phyloP scores from a whole-genome alignment of 1,140 invertebrate species.

The Globodera rostochiensis region DNA sequence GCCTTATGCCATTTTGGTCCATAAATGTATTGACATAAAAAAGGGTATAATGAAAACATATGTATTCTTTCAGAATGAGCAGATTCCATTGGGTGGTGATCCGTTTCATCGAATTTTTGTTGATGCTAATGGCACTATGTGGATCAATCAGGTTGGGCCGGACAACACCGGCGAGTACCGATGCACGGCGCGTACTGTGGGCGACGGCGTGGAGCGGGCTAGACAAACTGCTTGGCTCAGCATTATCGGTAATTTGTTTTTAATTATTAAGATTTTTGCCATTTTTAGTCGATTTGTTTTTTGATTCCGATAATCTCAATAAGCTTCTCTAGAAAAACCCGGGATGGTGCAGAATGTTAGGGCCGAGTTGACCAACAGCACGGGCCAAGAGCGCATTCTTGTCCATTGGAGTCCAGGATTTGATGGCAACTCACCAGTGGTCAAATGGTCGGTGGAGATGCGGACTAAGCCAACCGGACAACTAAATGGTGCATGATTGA shows the following conservation, averaged over 20 bases:
- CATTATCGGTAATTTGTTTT: constrained; percentile 50
- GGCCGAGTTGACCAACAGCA: constrained; percentile 72
- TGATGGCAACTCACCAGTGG: constrained; percentile 91
- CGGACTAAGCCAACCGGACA: constrained; percentile 70
- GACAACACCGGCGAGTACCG: constrained; percentile 62
- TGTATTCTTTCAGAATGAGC: constrained; percentile 43
- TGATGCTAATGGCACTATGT: constrained; percentile 56
- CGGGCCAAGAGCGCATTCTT: constrained; percentile 72
- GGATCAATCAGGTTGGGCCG: constrained; percentile 62
- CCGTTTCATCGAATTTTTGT: constrained; percentile 44
- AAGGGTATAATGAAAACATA: constrained; percentile 1
- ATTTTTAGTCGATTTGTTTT: not conserved
- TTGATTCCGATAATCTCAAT: not conserved
- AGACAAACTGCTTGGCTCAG: constrained; percentile 43
- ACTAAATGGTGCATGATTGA: not conserved
- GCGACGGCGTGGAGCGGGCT: constrained; percentile 51
- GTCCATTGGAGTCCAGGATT: constrained; percentile 91
- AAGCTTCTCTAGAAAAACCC: constrained; percentile 76
- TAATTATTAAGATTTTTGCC: constrained; percentile 19
- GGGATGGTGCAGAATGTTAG: constrained; percentile 84
- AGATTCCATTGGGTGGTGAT: constrained; percentile 56
- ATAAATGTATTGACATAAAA: constrained; percentile 54
- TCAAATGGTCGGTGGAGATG: constrained; percentile 88
- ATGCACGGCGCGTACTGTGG: constrained; percentile 43
- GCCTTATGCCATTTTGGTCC: constrained; percentile 45